phyloP scores from a whole-genome alignment of 2,797 vertebrate species.

The Cyclopterus lumpus region DNA sequence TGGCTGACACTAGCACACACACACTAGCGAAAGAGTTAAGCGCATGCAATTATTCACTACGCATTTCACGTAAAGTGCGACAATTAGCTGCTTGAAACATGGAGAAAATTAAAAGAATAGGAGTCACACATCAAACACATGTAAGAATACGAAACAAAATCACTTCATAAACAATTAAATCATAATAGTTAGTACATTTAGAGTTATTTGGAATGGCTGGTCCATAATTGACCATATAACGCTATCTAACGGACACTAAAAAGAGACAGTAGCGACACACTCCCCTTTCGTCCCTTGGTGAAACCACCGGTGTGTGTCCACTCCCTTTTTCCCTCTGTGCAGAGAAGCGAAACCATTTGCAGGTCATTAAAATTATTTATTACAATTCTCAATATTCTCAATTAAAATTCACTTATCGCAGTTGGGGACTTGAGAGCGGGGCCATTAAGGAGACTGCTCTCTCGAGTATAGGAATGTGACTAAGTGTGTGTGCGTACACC shows the following conservation, averaged over 20 bases:
- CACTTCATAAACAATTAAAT: neutral
- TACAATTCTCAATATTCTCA: slow-evolving; percentile 77
- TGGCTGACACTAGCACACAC: slow-evolving; percentile 33
- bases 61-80: slow-evolving; percentile 19
- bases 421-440: slow-evolving; percentile 62
- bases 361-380: slow-evolving; percentile 78
- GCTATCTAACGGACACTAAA: neutral
- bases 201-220: neutral
- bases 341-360: slow-evolving; percentile 57
- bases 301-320: slow-evolving; percentile 41
- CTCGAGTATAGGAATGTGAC: slow-evolving; percentile 44
- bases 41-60: slow-evolving; percentile 36
- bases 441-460: slow-evolving; percentile 68
- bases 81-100: slow-evolving; percentile 9
- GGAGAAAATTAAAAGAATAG: neutral
- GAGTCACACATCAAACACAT: neutral
- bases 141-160: neutral
- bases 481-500: slow-evolving; percentile 1
- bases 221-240: neutral
- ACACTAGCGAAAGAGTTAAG: slow-evolving; percentile 43
- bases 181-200: neutral
- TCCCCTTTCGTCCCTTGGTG: neutral
- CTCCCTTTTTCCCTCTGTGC: slow-evolving; percentile 23
- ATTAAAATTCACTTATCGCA: slow-evolving; percentile 81
- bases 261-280: slow-evolving; percentile 13